Percentiles rank a stretch among this genome's conserved stretches.
phyloP scores from a whole-genome alignment of 2,797 vertebrate genomes.

The Chaetophractus vellerosus region DNA sequence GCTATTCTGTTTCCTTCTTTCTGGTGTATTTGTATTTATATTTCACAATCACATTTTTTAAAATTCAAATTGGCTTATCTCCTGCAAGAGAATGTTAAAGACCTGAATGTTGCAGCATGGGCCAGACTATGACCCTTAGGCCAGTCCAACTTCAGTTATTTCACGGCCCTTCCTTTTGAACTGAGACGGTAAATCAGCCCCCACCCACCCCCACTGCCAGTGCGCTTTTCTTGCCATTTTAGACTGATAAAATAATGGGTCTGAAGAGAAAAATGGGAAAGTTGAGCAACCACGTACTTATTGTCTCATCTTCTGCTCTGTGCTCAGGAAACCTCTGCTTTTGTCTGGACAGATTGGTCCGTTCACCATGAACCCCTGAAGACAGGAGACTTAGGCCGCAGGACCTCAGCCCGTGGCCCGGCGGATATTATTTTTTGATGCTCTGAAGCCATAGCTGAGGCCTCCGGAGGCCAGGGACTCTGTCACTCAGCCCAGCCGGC shows the following conservation, averaged over 20 bases:
- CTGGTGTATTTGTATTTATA: too few relatives aligned
- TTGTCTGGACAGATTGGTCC: background rate
- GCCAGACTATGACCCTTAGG: background rate
- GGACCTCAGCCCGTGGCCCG: background rate
- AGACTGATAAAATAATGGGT: background rate
- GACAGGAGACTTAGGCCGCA: background rate
- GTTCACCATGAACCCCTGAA: background rate
- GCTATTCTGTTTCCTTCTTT: too few relatives aligned
- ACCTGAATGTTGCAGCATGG: background rate
- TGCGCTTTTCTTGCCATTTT: background rate
- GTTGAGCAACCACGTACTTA: background rate
- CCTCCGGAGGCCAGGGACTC: background rate
- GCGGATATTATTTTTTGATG: background rate
- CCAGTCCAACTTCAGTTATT: background rate
- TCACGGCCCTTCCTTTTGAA: background rate
- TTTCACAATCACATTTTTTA: background rate
- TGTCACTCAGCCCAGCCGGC: background rate
- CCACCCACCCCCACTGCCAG: background rate
- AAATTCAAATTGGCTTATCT: background rate
- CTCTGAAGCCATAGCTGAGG: background rate
- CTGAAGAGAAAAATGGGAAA: background rate
- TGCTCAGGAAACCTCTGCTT: background rate
- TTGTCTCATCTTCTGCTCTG: conserved; percentile 37
- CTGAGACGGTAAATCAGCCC: background rate
- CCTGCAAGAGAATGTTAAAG: background rate